Evolutionary conservation across 2,113 vertebrate genomes (phyloP).

Genomic region (Paedocypris sp.): DNA sequence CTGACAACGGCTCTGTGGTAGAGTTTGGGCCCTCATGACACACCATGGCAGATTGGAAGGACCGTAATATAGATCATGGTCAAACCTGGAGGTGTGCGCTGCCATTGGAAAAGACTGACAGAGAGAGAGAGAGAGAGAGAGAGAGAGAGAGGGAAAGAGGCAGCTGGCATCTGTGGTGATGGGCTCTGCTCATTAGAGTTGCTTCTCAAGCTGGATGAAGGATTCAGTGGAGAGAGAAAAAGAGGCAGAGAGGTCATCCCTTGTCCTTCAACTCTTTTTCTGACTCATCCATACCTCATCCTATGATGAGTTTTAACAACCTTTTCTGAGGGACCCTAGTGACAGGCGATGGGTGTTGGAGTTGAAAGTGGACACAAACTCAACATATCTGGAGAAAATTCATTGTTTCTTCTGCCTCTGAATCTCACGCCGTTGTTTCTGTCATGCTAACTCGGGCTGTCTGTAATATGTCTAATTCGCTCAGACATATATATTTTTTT

Average conservation of each 20-base stretch:
- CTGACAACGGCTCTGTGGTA: conserved; percentile 13
- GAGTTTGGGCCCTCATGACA: conserved; percentile 13
- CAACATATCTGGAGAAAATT: background rate
- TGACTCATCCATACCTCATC: background rate
- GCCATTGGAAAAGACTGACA: conserved; percentile 16
- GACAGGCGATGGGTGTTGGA: conserved; percentile 14
- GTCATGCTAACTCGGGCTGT: conserved; percentile 15
- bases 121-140: conserved; percentile 23
- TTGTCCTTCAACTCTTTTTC: conserved; percentile 16
- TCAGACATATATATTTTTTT: background rate
- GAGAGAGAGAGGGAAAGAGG: conserved; percentile 36
- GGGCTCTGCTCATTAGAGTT: conserved; percentile 53
- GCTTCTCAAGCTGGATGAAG: conserved; percentile 42
- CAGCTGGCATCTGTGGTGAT: conserved; percentile 44
- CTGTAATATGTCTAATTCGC: conserved; percentile 24
- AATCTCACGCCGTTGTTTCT: background rate
- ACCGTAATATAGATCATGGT: conserved; percentile 21
- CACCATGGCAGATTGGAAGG: conserved; percentile 19
- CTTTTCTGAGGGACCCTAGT: conserved; percentile 1
- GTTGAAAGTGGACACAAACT: background rate
- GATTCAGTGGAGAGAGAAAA: conserved; percentile 22
- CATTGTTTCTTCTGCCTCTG: background rate
- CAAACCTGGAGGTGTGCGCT: conserved; percentile 14
- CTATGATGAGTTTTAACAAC: conserved; percentile 18
- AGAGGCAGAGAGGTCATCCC: conserved; percentile 22